These are phyloP conservation scores for Rhamphomyia laevipes DNA, from an alignment of 2,888 invertebrate species.

Conservation along the genomic window DNA sequence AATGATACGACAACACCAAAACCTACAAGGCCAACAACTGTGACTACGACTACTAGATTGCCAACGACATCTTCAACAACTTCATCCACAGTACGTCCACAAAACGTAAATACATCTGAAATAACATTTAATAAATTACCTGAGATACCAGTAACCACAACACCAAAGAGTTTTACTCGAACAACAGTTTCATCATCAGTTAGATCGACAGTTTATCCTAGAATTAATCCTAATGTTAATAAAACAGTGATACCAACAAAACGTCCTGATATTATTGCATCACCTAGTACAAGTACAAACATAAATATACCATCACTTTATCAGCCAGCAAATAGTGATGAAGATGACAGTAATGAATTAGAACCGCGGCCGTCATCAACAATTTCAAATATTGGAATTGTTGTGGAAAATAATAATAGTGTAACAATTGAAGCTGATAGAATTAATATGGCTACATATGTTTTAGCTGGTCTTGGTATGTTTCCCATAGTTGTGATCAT, in stretches of 20 bases:
- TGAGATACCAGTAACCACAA: slow-evolving; percentile 26
- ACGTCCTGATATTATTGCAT: not conserved
- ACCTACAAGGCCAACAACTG: slow-evolving; percentile 22
- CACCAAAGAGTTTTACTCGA: slow-evolving; percentile 41
- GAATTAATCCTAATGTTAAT: not conserved
- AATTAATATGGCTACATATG: slow-evolving; percentile 48
- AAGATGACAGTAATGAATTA: not conserved
- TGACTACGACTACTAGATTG: slow-evolving; percentile 30
- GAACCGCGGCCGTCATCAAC: slow-evolving; percentile 2
- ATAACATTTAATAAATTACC: slow-evolving; percentile 28
- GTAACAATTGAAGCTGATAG: slow-evolving; percentile 47
- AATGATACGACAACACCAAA: slow-evolving; percentile 29
- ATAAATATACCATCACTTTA: not conserved
- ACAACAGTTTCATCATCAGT: slow-evolving; percentile 41
- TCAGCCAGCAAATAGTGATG: not conserved
- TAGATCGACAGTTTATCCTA: slow-evolving; percentile 30
- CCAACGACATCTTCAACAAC: slow-evolving; percentile 30
- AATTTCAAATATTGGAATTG: not conserved
- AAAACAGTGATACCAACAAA: not conserved
- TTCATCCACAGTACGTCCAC: slow-evolving; percentile 15
- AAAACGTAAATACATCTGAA: slow-evolving; percentile 17
- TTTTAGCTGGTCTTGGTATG: slow-evolving; percentile 48
- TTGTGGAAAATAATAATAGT: slow-evolving; percentile 37
- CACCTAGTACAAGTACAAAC: not conserved
- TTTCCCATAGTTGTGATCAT: slow-evolving; percentile 47